phyloP scores from a whole-genome alignment of 2,888 invertebrate species.

The Helleia helle region DNA sequence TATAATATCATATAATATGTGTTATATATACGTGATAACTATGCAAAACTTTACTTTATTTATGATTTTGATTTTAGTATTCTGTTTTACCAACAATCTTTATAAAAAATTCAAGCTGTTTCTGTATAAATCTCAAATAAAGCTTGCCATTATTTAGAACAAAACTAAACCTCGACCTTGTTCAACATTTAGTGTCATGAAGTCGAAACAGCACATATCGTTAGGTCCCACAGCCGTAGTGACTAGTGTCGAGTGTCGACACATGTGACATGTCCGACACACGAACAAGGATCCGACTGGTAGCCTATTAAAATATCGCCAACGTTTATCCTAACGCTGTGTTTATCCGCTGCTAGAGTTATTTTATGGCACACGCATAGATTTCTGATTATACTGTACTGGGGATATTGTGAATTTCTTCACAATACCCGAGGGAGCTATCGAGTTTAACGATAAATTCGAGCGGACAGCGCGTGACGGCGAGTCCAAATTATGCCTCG shows the following conservation, averaged over 20 bases:
- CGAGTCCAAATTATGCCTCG: constrained; percentile 48
- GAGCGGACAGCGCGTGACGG: constrained; percentile 47
- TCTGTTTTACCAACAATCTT: too few relatives aligned
- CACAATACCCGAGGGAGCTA: constrained; percentile 36
- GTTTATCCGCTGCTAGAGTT: constrained; percentile 21
- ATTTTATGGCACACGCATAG: constrained; percentile 23
- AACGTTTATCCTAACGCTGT: constrained; percentile 9
- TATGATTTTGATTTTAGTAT: too few relatives aligned
- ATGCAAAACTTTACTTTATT: too few relatives aligned
- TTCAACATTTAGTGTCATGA: constrained; percentile 3
- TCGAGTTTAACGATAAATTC: constrained; percentile 43
- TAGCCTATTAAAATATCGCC: constrained; percentile 6
- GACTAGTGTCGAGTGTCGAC: constrained; percentile 3
- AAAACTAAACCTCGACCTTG: not conserved
- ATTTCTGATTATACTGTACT: constrained; percentile 24
- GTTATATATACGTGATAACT: too few relatives aligned
- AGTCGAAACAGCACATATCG: constrained; percentile 2
- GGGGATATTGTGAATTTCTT: constrained; percentile 33
- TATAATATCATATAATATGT: too few relatives aligned
- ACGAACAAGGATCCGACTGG: not conserved
- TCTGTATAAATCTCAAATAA: too few relatives aligned
- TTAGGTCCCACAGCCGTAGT: constrained; percentile 1
- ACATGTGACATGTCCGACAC: not conserved
- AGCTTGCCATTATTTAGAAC: not conserved
- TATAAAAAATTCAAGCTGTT: too few relatives aligned